Conservation (phyloP, 2,888 invertebrate species). For the Campoplex nolae region DNA sequence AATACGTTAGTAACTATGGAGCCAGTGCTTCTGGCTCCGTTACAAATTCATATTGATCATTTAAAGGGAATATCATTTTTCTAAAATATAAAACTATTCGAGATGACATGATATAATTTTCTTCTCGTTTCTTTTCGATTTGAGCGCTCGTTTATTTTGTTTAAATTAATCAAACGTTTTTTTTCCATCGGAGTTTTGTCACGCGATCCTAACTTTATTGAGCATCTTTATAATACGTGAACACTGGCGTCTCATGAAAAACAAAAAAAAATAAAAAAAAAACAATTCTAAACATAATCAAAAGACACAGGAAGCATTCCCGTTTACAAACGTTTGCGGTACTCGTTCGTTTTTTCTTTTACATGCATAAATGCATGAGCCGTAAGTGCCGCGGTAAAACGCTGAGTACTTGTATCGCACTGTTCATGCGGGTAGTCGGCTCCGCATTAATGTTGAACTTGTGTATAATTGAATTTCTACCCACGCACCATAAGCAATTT, state of each 20-base stretch:
- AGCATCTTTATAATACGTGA: slow-evolving; percentile 21
- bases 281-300: slow-evolving; percentile 18
- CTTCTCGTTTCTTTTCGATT: background rate
- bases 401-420: slow-evolving; percentile 60
- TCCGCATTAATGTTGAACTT: slow-evolving; percentile 78
- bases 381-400: slow-evolving; percentile 40
- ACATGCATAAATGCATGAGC: slow-evolving; percentile 41
- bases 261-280: background rate
- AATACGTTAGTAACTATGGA: background rate
- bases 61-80: background rate
- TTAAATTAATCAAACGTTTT: slow-evolving; percentile 11
- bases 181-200: slow-evolving; percentile 44
- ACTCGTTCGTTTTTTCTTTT: slow-evolving; percentile 35
- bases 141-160: slow-evolving; percentile 16
- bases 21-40: background rate
- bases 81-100: background rate
- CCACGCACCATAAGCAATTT: slow-evolving; percentile 82
- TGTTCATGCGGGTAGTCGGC: slow-evolving; percentile 70
- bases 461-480: slow-evolving; percentile 78
- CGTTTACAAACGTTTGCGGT: slow-evolving; percentile 37
- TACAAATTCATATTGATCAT: background rate
- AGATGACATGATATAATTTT: background rate
- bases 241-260: slow-evolving; percentile 15
- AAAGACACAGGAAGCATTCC: slow-evolving; percentile 56
- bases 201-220: slow-evolving; percentile 56